phyloP scores from a whole-genome alignment of 37 sponge, comb jelly and placozoan species.

The Bolinopsis microptera region DNA sequence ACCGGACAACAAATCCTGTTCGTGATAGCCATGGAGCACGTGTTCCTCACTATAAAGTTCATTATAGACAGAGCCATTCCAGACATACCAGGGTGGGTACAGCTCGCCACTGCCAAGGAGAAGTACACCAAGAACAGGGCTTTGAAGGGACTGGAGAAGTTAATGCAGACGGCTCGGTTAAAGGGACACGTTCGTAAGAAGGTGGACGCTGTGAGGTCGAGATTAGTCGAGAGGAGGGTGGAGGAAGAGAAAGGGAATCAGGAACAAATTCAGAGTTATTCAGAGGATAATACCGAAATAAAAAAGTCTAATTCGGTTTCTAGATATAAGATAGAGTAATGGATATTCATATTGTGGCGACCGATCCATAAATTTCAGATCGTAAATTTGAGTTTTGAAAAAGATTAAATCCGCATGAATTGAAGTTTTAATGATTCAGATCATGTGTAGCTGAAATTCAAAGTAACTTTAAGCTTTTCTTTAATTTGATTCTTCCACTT shows the following conservation, averaged over 20 bases:
- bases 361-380: too few relatives aligned
- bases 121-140: neutral
- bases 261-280: too few relatives aligned
- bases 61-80: slow-evolving; percentile 11
- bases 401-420: too few relatives aligned
- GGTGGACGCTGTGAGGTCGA: slow-evolving; percentile 11
- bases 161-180: neutral
- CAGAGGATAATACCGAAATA: too few relatives aligned
- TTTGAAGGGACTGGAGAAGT: neutral
- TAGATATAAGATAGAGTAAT: too few relatives aligned
- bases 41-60: slow-evolving; percentile 45
- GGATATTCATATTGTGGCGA: too few relatives aligned
- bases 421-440: too few relatives aligned
- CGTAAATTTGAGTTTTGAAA: too few relatives aligned
- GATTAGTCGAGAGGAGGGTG: slow-evolving; percentile 10
- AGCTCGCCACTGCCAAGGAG: neutral
- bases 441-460: too few relatives aligned
- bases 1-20: slow-evolving; percentile 17
- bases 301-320: too few relatives aligned
- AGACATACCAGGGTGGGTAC: slow-evolving; percentile 44
- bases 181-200: neutral
- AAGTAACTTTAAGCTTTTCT: too few relatives aligned
- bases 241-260: neutral
- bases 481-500: too few relatives aligned
- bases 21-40: slow-evolving; percentile 19